These are phyloP conservation scores for Hyperopisus bebe DNA, from an alignment of 2,113 vertebrate species.

Conservation along the genomic window DNA sequence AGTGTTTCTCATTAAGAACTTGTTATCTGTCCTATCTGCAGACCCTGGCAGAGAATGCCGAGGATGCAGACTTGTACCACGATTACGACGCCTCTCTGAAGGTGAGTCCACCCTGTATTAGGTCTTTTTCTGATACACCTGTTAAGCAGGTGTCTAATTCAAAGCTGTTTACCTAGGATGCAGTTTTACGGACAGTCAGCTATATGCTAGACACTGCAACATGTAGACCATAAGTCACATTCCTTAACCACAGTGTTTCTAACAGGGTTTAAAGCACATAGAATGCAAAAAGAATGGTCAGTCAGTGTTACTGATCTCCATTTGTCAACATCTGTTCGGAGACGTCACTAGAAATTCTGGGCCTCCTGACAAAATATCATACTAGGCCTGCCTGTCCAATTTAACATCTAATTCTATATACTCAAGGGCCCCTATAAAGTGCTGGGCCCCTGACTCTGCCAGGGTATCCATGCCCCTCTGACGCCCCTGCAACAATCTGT, in stretches of 20 bases:
- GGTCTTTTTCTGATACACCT: neutral
- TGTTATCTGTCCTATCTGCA: slow-evolving; percentile 39
- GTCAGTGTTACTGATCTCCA: neutral
- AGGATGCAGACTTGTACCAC: slow-evolving; percentile 88
- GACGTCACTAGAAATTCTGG: neutral
- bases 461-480: neutral
- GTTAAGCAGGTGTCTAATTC: neutral
- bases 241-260: neutral
- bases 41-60: slow-evolving; percentile 85
- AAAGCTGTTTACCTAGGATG: neutral
- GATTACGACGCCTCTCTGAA: slow-evolving; percentile 76
- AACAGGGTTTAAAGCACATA: neutral
- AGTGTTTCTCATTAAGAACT: neutral
- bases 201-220: neutral
- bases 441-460: neutral
- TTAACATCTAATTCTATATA: neutral
- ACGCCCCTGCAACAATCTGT: neutral
- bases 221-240: neutral
- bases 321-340: neutral
- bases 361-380: neutral
- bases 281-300: neutral
- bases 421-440: neutral
- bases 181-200: neutral
- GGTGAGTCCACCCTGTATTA: slow-evolving; percentile 58
- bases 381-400: neutral